phyloP scores from a whole-genome alignment of 2,888 invertebrate genomes.

The Sphaerophoria taeniata region DNA sequence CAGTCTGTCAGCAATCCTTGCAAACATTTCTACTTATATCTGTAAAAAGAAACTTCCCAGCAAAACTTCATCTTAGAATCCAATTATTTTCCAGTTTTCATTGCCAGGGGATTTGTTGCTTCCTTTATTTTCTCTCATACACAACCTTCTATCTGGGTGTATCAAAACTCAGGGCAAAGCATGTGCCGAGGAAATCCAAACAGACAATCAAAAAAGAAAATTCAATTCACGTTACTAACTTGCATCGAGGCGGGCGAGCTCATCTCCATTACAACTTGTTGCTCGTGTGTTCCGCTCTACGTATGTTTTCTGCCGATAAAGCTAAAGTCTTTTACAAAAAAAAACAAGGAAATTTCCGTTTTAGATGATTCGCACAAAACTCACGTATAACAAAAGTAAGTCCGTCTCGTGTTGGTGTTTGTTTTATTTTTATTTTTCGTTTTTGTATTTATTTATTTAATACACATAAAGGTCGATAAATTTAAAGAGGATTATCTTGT shows the following conservation, averaged over 20 bases:
- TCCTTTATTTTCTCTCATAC: not conserved
- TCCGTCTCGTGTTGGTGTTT: conserved; percentile 9
- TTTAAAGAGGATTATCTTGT: conserved; percentile 68
- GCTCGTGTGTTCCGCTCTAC: not conserved
- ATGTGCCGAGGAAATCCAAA: conserved; percentile 47
- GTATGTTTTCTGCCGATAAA: conserved; percentile 14
- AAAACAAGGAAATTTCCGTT: not conserved
- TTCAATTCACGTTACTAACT: conserved; percentile 63
- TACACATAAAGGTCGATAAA: conserved; percentile 57
- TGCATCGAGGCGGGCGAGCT: not conserved
- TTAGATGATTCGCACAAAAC: conserved; percentile 46
- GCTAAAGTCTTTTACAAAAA: conserved; percentile 1
- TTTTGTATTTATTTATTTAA: conserved; percentile 37
- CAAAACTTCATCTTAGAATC: conserved; percentile 62
- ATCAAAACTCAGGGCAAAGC: not conserved
- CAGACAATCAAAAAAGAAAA: conserved; percentile 30
- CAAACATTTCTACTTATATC: not conserved
- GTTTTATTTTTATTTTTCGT: not conserved
- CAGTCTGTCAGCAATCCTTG: not conserved
- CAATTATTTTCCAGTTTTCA: conserved; percentile 64
- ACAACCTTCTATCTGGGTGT: not conserved
- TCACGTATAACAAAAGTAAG: conserved; percentile 63
- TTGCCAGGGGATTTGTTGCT: conserved; percentile 40
- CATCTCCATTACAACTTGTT: conserved; percentile 30
- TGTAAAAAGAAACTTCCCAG: conserved; percentile 51